Evolutionary conservation across 2,113 vertebrate species (phyloP).

Genomic region (Hucho hucho): DNA sequence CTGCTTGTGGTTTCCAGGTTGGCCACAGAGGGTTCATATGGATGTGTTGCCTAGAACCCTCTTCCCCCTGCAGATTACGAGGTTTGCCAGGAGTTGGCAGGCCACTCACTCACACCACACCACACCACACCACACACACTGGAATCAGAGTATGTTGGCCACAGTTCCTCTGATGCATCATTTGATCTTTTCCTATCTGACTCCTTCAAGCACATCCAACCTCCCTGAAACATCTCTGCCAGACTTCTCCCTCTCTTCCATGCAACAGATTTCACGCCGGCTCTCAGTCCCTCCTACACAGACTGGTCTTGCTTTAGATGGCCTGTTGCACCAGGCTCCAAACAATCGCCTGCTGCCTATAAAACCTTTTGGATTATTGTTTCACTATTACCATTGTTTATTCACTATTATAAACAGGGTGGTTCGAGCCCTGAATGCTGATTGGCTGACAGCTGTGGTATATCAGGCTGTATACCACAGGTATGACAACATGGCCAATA

Average conservation of each 20-base stretch:
- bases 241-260: not conserved
- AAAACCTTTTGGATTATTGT: not conserved
- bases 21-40: not conserved
- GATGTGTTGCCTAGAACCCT: not conserved
- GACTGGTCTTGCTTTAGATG: not conserved
- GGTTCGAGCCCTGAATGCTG: too few relatives aligned
- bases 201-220: conserved; percentile 6
- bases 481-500: too few relatives aligned
- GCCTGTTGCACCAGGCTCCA: not conserved
- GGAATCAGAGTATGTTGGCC: not conserved
- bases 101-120: not conserved
- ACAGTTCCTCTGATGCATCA: not conserved
- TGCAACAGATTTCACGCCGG: not conserved
- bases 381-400: too few relatives aligned
- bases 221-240: not conserved
- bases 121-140: not conserved
- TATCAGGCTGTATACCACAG: too few relatives aligned
- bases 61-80: not conserved
- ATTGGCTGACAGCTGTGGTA: too few relatives aligned
- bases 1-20: not conserved
- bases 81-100: conserved; percentile 1
- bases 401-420: too few relatives aligned
- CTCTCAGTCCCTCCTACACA: not conserved
- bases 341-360: not conserved
- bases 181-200: conserved; percentile 2